A percentile compares a stretch with the other conserved stretches of the same genome.
Evolutionary conservation across 2,888 invertebrate species (phyloP).

Genomic region (Pachliopta kotzebuea): DNA sequence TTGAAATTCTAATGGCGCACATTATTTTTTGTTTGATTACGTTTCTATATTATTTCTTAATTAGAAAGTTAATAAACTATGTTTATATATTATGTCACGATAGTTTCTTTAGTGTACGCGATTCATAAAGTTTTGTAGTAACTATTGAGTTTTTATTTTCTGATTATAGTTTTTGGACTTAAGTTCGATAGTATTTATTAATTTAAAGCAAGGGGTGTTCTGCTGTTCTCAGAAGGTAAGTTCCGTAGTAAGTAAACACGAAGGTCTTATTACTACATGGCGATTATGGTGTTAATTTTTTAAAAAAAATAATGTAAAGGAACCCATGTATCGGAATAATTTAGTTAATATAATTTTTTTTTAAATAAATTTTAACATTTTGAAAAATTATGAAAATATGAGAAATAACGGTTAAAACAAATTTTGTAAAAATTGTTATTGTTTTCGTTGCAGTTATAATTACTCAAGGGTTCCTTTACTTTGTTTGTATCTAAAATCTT

Average conservation of each 20-base stretch:
- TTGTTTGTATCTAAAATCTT: background rate
- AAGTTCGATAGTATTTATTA: background rate
- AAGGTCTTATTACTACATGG: background rate
- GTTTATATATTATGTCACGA: conserved; percentile 12
- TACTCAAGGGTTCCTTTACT: background rate
- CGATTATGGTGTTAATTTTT: background rate
- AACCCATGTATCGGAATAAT: no score
- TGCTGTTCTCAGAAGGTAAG: background rate
- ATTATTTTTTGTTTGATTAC: conserved; percentile 12
- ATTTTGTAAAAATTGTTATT: background rate
- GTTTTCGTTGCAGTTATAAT: background rate
- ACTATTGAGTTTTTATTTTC: background rate
- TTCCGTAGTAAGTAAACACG: background rate
- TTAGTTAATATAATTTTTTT: no score
- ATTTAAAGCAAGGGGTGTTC: background rate
- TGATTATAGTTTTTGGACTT: background rate
- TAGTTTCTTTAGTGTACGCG: conserved; percentile 6
- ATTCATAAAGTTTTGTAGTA: background rate
- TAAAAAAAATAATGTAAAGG: background rate
- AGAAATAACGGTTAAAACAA: background rate
- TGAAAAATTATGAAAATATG: no score
- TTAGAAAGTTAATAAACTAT: conserved; percentile 13
- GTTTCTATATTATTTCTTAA: conserved; percentile 14
- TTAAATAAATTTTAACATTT: no score
- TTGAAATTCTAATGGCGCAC: conserved; percentile 26